phyloP scores from a whole-genome alignment of 2,113 vertebrate genomes.

The Raphicerus campestris region DNA sequence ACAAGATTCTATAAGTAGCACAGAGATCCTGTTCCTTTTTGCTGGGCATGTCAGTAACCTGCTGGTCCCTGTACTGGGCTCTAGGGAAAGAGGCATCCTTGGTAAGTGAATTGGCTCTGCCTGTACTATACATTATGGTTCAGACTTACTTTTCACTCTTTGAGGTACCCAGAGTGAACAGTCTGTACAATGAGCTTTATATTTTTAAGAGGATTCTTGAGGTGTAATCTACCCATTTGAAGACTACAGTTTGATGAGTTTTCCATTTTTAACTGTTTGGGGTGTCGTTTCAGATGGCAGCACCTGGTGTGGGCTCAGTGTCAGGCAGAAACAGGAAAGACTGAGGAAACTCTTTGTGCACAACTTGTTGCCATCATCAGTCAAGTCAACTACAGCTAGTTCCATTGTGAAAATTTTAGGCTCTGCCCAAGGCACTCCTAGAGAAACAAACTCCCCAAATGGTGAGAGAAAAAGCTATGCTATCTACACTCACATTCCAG shows the following conservation, averaged over 20 bases:
- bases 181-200: background rate
- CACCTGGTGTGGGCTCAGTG: constrained; percentile 70
- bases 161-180: background rate
- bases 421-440: background rate
- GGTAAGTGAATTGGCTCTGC: background rate
- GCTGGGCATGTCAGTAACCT: background rate
- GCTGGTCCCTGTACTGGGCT: background rate
- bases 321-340: constrained; percentile 62
- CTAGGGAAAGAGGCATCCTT: background rate
- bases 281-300: constrained; percentile 83
- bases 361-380: constrained; percentile 61
- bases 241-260: background rate
- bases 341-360: constrained; percentile 53
- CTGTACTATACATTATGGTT: background rate
- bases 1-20: background rate
- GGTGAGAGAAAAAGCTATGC: constrained; percentile 62
- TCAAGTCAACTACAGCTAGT: constrained; percentile 76
- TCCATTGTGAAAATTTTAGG: constrained; percentile 76
- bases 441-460: background rate
- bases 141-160: background rate
- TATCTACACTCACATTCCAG: background rate
- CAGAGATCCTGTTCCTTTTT: background rate
- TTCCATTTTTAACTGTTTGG: background rate
- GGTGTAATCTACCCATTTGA: background rate
- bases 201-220: background rate